A percentile compares a stretch with the other conserved stretches of the same genome.
phyloP scores from a whole-genome alignment of 2,888 invertebrate genomes.

The Drosophila melanosoma region DNA sequence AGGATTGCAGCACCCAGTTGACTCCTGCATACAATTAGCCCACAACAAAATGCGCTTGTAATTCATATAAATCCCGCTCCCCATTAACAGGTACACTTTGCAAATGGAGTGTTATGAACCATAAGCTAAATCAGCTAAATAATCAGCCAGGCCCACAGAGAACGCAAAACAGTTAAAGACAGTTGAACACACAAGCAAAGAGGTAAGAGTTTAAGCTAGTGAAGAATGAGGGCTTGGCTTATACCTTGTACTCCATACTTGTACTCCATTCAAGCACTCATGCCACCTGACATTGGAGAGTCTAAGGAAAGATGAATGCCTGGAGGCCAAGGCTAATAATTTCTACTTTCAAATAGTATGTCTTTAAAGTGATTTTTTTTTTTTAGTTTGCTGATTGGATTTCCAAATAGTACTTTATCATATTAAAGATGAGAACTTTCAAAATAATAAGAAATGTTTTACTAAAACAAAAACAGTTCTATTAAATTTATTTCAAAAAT shows the following conservation, averaged over 20 bases:
- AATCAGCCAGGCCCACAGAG: conserved; percentile 54
- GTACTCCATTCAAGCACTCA: conserved; percentile 23
- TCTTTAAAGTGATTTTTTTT: background rate
- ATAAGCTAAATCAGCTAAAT: conserved; percentile 74
- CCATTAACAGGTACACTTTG: conserved; percentile 54
- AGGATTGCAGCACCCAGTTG: conserved; percentile 25
- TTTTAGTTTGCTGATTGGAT: conserved; percentile 2
- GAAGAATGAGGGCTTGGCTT: conserved; percentile 35
- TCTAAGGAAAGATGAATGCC: conserved; percentile 25
- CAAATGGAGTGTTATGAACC: conserved; percentile 65
- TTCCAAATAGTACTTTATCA: conserved; percentile 8
- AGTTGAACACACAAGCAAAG: conserved; percentile 18
- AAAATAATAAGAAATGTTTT: background rate
- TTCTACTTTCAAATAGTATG: conserved; percentile 11
- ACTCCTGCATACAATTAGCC: conserved; percentile 78
- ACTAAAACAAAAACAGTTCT: background rate
- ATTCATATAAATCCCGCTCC: conserved; percentile 69
- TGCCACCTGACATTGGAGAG: conserved; percentile 36
- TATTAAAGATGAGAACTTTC: background rate
- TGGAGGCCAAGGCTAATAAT: background rate
- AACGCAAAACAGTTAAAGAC: conserved; percentile 16
- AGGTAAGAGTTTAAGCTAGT: conserved; percentile 2
- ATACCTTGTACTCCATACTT: background rate
- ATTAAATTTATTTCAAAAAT: background rate
- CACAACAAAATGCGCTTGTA: conserved; percentile 66